Conservation (phyloP, 2,888 invertebrate genomes). For the Geotrupes spiniger region DNA sequence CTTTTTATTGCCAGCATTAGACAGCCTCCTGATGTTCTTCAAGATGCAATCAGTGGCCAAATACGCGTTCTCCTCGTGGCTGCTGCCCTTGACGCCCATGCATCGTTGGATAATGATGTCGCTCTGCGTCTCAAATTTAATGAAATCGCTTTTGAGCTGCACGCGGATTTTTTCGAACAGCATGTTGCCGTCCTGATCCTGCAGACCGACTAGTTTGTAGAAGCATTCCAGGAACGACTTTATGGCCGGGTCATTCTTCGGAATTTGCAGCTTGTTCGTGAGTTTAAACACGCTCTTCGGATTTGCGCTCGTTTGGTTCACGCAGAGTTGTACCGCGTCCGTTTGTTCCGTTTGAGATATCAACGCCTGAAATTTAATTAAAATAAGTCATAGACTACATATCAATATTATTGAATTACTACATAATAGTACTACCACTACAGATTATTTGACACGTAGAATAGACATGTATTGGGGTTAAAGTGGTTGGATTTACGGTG, state of each 20-base stretch:
- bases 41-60: conserved; percentile 14
- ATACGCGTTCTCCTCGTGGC: conserved; percentile 16
- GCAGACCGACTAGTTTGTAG: conserved; percentile 14
- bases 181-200: conserved; percentile 14
- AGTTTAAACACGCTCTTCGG: conserved; percentile 12
- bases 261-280: conserved; percentile 13
- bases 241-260: conserved; percentile 15
- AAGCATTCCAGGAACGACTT: conserved; percentile 13
- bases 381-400: no score
- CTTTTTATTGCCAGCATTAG: conserved; percentile 7
- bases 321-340: conserved; percentile 12
- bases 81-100: conserved; percentile 11
- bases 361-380: conserved; percentile 14
- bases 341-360: conserved; percentile 13
- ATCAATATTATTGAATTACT: no score
- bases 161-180: conserved; percentile 16
- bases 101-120: conserved; percentile 12
- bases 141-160: conserved; percentile 13
- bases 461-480: no score
- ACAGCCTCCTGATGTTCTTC: conserved; percentile 13
- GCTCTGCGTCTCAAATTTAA: conserved; percentile 8
- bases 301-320: conserved; percentile 10
- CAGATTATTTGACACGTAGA: no score
- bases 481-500: no score
- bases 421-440: no score